These are phyloP conservation scores for Hyles vespertilio DNA, from an alignment of 1,140 invertebrate genomes.

Conservation along the genomic window DNA sequence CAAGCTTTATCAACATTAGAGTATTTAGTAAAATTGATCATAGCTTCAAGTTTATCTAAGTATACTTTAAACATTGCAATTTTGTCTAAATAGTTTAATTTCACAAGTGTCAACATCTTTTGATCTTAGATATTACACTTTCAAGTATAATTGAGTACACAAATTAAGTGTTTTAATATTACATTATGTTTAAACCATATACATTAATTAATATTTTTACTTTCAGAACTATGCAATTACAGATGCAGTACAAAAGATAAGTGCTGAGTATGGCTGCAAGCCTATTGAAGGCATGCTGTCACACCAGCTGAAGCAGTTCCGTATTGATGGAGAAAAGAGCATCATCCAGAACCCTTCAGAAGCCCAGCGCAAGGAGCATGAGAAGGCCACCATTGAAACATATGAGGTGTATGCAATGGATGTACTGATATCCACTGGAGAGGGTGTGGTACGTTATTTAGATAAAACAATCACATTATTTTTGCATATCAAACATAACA, in stretches of 20 bases:
- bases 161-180: not conserved
- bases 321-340: constrained; percentile 99
- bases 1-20: too few relatives aligned
- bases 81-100: too few relatives aligned
- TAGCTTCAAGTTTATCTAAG: too few relatives aligned
- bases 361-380: constrained; percentile 97
- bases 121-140: too few relatives aligned
- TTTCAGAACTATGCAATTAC: constrained; percentile 94
- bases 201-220: not conserved
- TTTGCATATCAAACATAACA: too few relatives aligned
- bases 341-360: constrained; percentile 97
- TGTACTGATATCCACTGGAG: constrained; percentile 91
- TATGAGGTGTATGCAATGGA: constrained; percentile 99
- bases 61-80: too few relatives aligned
- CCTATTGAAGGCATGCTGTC: constrained; percentile 99
- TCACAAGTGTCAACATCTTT: too few relatives aligned
- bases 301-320: constrained; percentile 96
- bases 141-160: too few relatives aligned
- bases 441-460: constrained; percentile 49
- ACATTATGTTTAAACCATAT: not conserved
- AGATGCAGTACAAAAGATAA: constrained; percentile 94
- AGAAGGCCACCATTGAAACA: constrained; percentile 96
- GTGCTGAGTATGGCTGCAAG: constrained; percentile 95
- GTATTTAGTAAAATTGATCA: too few relatives aligned
- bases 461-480: too few relatives aligned